These are phyloP conservation scores for Drosophila leonis DNA, from an alignment of 2,888 invertebrate genomes.

Conservation along the genomic window DNA sequence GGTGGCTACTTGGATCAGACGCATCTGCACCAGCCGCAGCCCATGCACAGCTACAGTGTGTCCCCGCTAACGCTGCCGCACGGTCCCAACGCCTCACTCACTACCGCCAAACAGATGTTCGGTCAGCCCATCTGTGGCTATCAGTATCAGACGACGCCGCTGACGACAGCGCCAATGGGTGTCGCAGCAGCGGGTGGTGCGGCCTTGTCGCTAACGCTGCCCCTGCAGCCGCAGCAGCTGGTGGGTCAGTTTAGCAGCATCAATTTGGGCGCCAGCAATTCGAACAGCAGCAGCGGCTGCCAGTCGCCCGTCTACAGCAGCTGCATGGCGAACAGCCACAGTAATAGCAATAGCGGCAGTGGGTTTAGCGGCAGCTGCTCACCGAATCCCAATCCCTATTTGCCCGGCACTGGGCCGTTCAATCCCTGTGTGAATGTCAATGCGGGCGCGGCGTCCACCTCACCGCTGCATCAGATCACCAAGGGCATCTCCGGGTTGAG, in stretches of 20 bases:
- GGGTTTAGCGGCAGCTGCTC: constrained; percentile 84
- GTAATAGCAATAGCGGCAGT: constrained; percentile 74
- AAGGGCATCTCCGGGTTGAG: constrained; percentile 91
- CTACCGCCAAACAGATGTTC: constrained; percentile 71
- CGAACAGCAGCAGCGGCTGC: constrained; percentile 82
- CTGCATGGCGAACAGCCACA: constrained; percentile 67
- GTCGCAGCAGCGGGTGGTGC: constrained; percentile 1
- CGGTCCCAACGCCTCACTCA: constrained; percentile 63
- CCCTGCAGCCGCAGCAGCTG: constrained; percentile 59
- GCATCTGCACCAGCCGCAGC: constrained; percentile 63
- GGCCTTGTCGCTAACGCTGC: constrained; percentile 43
- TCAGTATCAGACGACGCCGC: constrained; percentile 48
- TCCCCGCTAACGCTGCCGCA: constrained; percentile 82
- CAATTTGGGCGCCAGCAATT: constrained; percentile 67
- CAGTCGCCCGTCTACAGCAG: constrained; percentile 86
- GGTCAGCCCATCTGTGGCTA: constrained; percentile 71
- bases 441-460: constrained; percentile 83
- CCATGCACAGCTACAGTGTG: constrained; percentile 84
- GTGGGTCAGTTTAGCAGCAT: constrained; percentile 82
- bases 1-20: constrained; percentile 73
- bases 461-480: constrained; percentile 89
- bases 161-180: neutral
- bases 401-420: constrained; percentile 69
- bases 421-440: constrained; percentile 56
- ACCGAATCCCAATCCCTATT: constrained; percentile 84